Evolutionary conservation across 2,888 invertebrate species (phyloP).

Genomic region (Gastrophysa polygoni): DNA sequence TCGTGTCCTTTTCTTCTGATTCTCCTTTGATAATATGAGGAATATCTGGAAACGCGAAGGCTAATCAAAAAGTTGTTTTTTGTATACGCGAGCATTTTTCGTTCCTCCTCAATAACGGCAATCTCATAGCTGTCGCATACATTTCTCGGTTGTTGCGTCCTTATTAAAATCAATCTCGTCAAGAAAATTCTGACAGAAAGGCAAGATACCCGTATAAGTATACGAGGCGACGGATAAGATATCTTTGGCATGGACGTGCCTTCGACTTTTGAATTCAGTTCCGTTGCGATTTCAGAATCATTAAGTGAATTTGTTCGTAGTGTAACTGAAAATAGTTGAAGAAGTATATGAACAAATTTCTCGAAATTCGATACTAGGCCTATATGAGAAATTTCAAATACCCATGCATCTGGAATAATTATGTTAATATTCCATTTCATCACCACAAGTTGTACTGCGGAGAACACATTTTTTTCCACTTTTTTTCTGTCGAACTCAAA

Average conservation of each 20-base stretch:
- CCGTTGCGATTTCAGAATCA: not conserved
- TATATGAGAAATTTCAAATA: too few species aligned
- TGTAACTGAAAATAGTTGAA: not conserved
- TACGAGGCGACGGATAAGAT: conserved; percentile 51
- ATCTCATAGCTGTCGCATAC: conserved; percentile 52
- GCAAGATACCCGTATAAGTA: conserved; percentile 38
- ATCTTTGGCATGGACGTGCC: conserved; percentile 13
- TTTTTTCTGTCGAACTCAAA: too few species aligned
- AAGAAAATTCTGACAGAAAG: conserved; percentile 46
- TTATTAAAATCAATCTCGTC: conserved; percentile 54
- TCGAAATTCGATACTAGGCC: too few species aligned
- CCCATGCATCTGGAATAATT: too few species aligned
- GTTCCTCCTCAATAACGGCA: conserved; percentile 25
- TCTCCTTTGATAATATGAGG: too few species aligned
- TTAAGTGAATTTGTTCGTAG: too few species aligned
- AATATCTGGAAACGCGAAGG: not conserved
- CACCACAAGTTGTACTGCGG: too few species aligned
- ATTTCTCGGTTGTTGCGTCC: conserved; percentile 48
- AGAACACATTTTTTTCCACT: too few species aligned
- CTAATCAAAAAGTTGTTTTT: conserved; percentile 17
- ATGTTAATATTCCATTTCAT: too few species aligned
- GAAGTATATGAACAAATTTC: not conserved
- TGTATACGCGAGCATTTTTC: conserved; percentile 15
- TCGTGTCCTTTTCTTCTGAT: too few species aligned
- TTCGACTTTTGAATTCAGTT: not conserved